Conservation (phyloP, 2,113 vertebrate genomes). For the Gymnobelideus leadbeateri region DNA sequence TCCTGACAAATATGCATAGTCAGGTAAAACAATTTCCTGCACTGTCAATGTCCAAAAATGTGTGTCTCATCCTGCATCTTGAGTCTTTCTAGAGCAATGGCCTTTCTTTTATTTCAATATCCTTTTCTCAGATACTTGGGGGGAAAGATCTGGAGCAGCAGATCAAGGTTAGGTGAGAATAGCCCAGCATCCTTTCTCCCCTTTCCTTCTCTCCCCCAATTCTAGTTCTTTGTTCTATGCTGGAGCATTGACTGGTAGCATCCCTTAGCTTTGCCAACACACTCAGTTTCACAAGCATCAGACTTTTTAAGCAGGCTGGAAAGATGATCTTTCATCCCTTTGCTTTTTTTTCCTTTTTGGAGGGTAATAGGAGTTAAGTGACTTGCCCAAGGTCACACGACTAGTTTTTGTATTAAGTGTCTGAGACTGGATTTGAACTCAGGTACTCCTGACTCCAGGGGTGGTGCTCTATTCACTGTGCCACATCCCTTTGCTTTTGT, state of each 20-base stretch:
- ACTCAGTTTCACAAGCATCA: neutral
- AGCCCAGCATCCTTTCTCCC: neutral
- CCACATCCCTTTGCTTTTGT: no score
- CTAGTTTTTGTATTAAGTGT: no score
- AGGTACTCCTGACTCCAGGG: no score
- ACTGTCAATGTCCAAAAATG: conserved; percentile 6
- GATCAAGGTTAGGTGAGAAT: neutral
- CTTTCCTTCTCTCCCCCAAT: neutral
- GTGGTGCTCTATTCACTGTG: no score
- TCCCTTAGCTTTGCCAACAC: neutral
- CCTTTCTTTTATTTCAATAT: neutral
- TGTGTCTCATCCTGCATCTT: neutral
- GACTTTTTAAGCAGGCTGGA: neutral
- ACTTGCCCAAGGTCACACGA: no score
- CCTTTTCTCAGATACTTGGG: neutral
- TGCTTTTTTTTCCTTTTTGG: no score
- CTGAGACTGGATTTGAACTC: no score
- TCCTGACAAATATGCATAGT: neutral
- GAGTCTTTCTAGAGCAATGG: neutral
- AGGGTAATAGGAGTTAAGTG: no score
- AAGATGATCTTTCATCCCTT: neutral
- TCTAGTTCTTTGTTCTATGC: neutral
- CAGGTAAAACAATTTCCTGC: neutral
- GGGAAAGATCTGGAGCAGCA: neutral
- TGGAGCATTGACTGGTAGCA: neutral